Percentiles rank a stretch among this genome's conserved stretches.
Evolutionary conservation across 92 coral and sea anemone species (phyloP).

Genomic region (Micromussa lordhowensis): DNA sequence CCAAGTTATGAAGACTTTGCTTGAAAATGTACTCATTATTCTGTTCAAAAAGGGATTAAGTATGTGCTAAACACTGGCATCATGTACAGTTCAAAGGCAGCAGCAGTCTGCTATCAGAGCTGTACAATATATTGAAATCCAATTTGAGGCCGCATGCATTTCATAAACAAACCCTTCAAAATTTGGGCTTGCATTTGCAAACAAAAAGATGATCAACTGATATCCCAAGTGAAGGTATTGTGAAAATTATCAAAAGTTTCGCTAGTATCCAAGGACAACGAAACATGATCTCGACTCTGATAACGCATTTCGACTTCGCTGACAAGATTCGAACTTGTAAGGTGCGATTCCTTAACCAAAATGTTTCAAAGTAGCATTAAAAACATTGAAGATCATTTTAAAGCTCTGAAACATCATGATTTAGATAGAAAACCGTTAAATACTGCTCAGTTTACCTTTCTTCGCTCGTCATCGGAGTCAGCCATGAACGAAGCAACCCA

Average conservation of each 20-base stretch:
- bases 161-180: neutral
- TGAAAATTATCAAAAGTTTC: neutral
- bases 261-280: constrained; percentile 43
- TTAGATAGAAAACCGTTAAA: neutral
- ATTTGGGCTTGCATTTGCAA: neutral
- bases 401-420: neutral
- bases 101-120: neutral
- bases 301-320: neutral
- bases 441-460: constrained; percentile 73
- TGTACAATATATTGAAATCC: neutral
- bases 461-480: constrained; percentile 97
- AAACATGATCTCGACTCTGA: neutral
- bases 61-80: neutral
- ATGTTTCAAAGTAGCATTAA: neutral
- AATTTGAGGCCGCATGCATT: neutral
- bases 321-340: neutral
- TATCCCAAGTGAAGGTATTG: neutral
- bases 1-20: neutral
- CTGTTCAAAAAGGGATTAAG: neutral
- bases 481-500: constrained; percentile 76
- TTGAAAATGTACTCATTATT: neutral
- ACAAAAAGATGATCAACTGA: neutral
- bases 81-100: neutral
- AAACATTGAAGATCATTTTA: neutral
- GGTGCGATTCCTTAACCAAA: neutral